Conservation (phyloP, 2,888 invertebrate genomes). For the Hecatera dysodea region DNA sequence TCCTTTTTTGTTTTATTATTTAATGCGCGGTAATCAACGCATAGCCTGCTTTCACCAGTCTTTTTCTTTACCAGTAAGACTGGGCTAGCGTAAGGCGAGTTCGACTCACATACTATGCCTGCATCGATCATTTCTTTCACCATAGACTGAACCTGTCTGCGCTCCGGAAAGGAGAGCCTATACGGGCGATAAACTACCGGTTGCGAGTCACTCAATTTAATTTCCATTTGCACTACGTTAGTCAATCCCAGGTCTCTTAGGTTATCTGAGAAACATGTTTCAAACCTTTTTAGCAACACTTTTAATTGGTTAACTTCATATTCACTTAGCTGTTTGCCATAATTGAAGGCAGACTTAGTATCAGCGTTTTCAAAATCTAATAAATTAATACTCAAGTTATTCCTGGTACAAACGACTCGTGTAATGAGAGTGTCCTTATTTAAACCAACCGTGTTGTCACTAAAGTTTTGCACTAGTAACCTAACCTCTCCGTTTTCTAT, state of each 20-base stretch:
- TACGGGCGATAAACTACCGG: constrained; percentile 10
- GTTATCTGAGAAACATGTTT: constrained; percentile 4
- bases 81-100: neutral
- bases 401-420: neutral
- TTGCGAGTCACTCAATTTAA: neutral
- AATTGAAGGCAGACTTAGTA: neutral
- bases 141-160: neutral
- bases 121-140: constrained; percentile 6
- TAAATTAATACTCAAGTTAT: neutral
- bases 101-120: constrained; percentile 3
- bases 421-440: neutral
- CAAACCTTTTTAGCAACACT: neutral
- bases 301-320: neutral
- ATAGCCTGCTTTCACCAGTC: neutral
- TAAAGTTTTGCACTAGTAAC: neutral
- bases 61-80: constrained; percentile 6
- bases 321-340: constrained; percentile 5
- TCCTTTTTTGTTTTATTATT: constrained; percentile 8
- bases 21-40: constrained; percentile 4
- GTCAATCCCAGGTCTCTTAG: neutral
- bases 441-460: neutral
- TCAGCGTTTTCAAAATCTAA: constrained; percentile 1
- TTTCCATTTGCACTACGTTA: too few relatives aligned
- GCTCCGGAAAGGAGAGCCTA: constrained; percentile 9
- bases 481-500: constrained; percentile 4